Conservation (phyloP, 2,797 vertebrate species). For the Bufotes viridis region DNA sequence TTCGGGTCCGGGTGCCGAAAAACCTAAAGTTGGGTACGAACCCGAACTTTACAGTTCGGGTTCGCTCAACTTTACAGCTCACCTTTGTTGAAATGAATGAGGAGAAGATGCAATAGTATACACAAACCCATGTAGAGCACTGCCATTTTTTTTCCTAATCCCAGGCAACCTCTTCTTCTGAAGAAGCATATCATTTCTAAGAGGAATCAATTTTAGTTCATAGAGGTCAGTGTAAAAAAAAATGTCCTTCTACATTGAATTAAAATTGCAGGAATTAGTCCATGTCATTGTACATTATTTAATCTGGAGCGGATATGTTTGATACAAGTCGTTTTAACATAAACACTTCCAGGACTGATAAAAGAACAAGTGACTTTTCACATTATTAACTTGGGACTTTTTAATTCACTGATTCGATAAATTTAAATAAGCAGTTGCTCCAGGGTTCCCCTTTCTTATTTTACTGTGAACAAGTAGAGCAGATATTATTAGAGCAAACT, state of each 20-base stretch:
- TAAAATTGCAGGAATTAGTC: constrained; percentile 33
- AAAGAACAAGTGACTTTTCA: constrained; percentile 34
- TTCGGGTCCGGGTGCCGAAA: too few relatives aligned
- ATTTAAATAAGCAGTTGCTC: constrained; percentile 60
- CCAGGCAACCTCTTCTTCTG: neutral
- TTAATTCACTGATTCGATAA: constrained; percentile 56
- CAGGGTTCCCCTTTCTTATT: constrained; percentile 51
- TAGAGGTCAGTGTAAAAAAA: neutral
- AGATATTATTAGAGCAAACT: constrained; percentile 47
- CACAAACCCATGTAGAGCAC: neutral
- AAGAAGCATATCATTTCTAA: neutral
- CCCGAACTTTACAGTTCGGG: too few relatives aligned
- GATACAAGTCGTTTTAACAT: constrained; percentile 39
- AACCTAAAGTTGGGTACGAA: too few relatives aligned
- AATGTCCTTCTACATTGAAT: constrained; percentile 8
- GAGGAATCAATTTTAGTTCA: neutral
- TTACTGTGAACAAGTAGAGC: constrained; percentile 54
- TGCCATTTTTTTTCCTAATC: neutral
- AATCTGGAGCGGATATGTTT: constrained; percentile 16
- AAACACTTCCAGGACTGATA: constrained; percentile 39
- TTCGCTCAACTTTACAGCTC: neutral
- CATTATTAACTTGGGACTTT: constrained; percentile 50
- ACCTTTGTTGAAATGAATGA: neutral
- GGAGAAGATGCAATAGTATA: neutral
- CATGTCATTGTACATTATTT: constrained; percentile 40